A percentile compares a stretch with the other conserved stretches of the same genome.
Conservation (phyloP, 2,797 vertebrate species). For the Gymnoscopelus braueri region DNA sequence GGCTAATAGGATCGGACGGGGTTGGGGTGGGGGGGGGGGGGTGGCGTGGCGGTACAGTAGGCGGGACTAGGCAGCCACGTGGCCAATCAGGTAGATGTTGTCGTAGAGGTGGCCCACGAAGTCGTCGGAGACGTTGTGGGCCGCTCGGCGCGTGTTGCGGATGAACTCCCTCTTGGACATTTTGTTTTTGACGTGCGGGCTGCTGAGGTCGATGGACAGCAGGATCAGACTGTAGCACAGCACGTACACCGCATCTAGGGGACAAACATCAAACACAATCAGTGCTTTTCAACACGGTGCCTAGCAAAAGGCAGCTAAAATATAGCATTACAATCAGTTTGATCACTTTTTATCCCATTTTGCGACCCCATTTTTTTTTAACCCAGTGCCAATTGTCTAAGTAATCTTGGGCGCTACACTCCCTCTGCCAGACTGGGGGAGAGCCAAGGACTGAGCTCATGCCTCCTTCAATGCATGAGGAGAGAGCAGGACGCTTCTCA, state of each 20-base stretch:
- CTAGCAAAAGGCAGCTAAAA: no score
- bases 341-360: no score
- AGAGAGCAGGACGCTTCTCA: no score
- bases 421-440: no score
- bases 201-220: slow-evolving; percentile 97
- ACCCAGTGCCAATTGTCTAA: no score
- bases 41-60: slow-evolving; percentile 14
- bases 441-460: no score
- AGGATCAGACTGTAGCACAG: slow-evolving; percentile 99
- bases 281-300: no score
- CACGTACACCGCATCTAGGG: slow-evolving; percentile 94
- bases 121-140: slow-evolving; percentile 98
- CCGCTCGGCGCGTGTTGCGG: slow-evolving; percentile 94
- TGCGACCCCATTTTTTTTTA: no score
- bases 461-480: no score
- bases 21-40: neutral
- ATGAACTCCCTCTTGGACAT: slow-evolving; percentile 99
- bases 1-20: neutral
- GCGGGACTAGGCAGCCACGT: slow-evolving; percentile 90
- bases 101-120: slow-evolving; percentile 99
- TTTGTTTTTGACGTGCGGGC: slow-evolving; percentile 99
- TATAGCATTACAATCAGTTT: no score
- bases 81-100: slow-evolving; percentile 99
- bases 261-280: slow-evolving; percentile 10
- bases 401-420: no score